Conservation (phyloP, 2,113 vertebrate genomes). For the Phylloscopus whistleri region DNA sequence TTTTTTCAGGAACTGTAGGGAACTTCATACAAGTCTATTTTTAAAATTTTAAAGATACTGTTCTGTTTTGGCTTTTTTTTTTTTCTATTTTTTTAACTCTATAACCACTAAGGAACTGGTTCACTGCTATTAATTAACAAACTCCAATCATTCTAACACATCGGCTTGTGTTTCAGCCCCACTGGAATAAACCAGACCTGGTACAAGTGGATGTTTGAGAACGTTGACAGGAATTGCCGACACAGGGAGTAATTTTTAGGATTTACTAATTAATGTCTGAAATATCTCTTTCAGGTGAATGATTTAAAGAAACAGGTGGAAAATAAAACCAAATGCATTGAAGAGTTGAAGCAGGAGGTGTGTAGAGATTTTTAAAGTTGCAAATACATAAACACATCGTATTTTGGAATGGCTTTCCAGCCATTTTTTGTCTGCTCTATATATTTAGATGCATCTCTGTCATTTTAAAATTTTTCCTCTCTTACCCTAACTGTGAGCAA, state of each 20-base stretch:
- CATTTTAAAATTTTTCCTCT: neutral
- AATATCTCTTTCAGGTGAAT: constrained; percentile 73
- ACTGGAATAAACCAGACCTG: neutral
- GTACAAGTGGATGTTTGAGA: neutral
- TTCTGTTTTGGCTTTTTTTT: accelerated
- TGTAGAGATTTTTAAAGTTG: neutral
- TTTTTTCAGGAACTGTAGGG: neutral
- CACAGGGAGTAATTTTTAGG: neutral
- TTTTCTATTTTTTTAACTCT: neutral
- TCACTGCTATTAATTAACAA: neutral
- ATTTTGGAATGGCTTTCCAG: neutral
- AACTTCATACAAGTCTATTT: neutral
- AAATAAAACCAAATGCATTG: constrained; percentile 76
- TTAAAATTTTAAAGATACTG: neutral
- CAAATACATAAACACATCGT: neutral
- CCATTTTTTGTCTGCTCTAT: neutral
- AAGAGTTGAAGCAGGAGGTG: constrained; percentile 86
- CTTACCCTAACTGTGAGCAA: neutral
- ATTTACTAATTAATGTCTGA: neutral
- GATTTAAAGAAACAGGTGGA: constrained; percentile 81
- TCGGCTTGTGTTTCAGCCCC: neutral
- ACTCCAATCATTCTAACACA: accelerated
- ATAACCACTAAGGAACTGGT: neutral
- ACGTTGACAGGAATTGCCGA: neutral
- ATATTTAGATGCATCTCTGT: neutral